Conservation (phyloP, 2,797 vertebrate genomes). For the Trematomus bernacchii region DNA sequence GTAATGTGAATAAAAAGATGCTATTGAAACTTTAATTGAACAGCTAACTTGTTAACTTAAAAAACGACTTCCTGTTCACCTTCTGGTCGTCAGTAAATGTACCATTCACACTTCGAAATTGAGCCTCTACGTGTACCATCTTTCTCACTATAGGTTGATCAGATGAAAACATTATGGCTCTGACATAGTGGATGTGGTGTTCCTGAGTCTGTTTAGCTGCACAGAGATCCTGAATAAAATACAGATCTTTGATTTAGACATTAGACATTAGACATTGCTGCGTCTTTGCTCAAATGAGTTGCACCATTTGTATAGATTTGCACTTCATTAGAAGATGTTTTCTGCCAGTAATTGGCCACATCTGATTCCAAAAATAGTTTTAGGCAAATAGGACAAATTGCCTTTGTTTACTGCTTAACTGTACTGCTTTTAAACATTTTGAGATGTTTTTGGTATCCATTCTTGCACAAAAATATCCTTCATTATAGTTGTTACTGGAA, state of each 20-base stretch:
- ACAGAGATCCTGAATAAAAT: background rate
- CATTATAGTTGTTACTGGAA: too few relatives aligned
- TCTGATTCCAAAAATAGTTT: background rate
- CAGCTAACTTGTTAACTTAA: too few relatives aligned
- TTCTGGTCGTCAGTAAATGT: background rate
- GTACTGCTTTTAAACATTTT: too few relatives aligned
- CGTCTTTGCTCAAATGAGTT: background rate
- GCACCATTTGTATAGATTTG: background rate
- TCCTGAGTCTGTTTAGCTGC: background rate
- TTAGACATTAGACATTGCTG: background rate
- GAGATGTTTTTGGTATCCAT: too few relatives aligned
- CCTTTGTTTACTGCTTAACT: background rate
- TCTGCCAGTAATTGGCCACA: background rate
- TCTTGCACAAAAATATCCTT: too few relatives aligned
- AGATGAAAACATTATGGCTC: background rate
- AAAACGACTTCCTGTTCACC: background rate
- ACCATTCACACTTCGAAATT: background rate
- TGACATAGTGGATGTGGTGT: background rate
- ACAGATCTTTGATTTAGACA: background rate
- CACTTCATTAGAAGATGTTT: conserved; percentile 2
- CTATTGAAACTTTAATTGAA: background rate
- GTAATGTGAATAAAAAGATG: background rate
- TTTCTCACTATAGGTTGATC: background rate
- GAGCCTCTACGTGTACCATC: background rate
- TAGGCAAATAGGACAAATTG: background rate